Base-by-base conservation (phyloP, 2,888 invertebrate species). In the Suillia variegata region DNA sequence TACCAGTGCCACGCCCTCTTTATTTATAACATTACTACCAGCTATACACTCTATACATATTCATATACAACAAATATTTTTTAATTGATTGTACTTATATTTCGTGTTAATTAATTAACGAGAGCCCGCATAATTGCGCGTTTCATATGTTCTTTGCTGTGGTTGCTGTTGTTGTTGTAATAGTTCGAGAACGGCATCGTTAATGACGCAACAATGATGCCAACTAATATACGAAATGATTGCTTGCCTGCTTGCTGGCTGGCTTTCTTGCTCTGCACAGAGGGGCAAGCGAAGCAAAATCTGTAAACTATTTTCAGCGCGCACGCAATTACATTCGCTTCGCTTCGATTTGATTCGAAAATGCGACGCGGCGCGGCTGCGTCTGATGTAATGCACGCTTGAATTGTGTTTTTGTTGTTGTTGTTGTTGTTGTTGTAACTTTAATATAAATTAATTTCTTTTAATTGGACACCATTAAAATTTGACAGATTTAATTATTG, bases 401-500 rank as follows among this genome's bases (percentile, higher is more conserved):
- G n/a, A 38, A 38, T 38, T 20, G 45, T 45, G n/a, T 38, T 38
- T 8, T 34, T 17, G 1, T 56, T 54, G 38, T 45, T 47, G 2
- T 22, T 56, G 31, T 50, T 49, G n/a, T 4, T 50, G n/a, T 58
- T 59, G 52, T 57, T 38, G 38, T 38, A 31, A 31, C 12, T 31
- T 12, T 6, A 6, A 8, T 31, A 13, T 38, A n/a, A 13, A 13
- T 38, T 38, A 6, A 4, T 20, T 45, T 18, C 17, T 61, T 63
- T 65, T 59, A 67, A 67, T 65, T 65, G 65, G 62, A 54, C 56
- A 57, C 57, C 62, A 65, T 65, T 65, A 64, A 61, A 62, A 59
- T 65, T 67, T 65, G 64, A 64, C 67, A 65, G 67, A 65, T 63
- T 65, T 67, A 65, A 64, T 64, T 65, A 67, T 62, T 61, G 54